Conservation (phyloP, 2,113 vertebrate genomes). For the Platycercus adscitus region DNA sequence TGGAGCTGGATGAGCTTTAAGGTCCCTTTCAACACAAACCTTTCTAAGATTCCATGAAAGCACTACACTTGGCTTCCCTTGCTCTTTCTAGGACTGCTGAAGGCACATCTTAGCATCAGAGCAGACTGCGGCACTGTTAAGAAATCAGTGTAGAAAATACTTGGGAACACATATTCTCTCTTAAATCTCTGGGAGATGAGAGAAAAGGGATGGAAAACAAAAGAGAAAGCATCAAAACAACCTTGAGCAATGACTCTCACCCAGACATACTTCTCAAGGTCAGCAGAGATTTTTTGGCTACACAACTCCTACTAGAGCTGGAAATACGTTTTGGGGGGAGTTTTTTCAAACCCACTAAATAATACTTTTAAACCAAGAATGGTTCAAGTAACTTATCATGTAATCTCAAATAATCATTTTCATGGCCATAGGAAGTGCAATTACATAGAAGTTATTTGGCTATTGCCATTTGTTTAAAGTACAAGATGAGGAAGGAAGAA, state of each 20-base stretch:
- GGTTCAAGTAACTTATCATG: background rate
- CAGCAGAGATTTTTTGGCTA: background rate
- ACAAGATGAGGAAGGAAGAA: background rate
- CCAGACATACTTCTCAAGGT: background rate
- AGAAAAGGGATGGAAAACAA: background rate
- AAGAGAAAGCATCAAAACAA: background rate
- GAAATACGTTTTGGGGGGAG: accelerated
- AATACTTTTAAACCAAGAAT: background rate
- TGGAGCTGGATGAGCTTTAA: background rate
- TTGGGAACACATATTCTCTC: background rate
- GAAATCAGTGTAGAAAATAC: accelerated
- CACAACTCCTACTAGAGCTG: background rate
- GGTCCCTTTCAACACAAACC: background rate
- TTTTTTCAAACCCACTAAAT: background rate
- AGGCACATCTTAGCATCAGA: background rate
- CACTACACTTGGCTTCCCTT: background rate
- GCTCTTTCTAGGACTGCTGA: background rate
- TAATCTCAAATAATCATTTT: background rate
- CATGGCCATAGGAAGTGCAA: background rate
- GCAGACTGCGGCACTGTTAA: accelerated
- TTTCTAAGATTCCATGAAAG: background rate
- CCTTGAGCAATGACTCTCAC: background rate
- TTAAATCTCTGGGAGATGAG: background rate
- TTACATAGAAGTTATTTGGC: background rate
- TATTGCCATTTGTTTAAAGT: background rate